Conservation (phyloP, 2,888 invertebrate genomes). For the Eucera pruinosa region DNA sequence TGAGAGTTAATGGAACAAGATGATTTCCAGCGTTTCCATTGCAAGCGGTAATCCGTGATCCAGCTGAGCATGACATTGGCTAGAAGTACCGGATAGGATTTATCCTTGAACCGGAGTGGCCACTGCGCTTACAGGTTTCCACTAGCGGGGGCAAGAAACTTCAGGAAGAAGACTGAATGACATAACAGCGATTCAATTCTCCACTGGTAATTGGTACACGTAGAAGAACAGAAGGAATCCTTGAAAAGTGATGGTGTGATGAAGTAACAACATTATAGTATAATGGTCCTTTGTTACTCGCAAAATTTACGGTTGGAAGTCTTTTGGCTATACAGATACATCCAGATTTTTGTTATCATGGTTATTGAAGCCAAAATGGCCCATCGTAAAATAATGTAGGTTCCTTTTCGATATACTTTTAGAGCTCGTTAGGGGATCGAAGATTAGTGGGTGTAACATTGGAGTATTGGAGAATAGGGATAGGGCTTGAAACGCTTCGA, state of each 20-base stretch:
- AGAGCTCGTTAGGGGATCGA: background rate
- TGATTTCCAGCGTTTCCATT: conserved; percentile 37
- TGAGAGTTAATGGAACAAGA: conserved; percentile 45
- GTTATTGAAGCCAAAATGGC: background rate
- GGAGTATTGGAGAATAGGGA: no score
- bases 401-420: background rate
- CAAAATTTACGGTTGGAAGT: background rate
- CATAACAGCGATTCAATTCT: conserved; percentile 8
- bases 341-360: conserved; percentile 1
- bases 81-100: conserved; percentile 38
- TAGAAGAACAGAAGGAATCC: background rate
- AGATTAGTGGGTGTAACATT: no score
- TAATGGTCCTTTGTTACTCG: background rate
- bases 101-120: conserved; percentile 54
- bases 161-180: conserved; percentile 10
- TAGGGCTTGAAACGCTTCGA: no score
- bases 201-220: background rate
- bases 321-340: background rate
- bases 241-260: background rate
- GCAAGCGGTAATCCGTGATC: conserved; percentile 39
- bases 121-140: conserved; percentile 18
- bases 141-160: conserved; percentile 8
- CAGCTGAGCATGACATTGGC: conserved; percentile 61
- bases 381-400: no score
- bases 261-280: background rate